Conservation (phyloP, 2,888 invertebrate species). For the Glomeris marginata region DNA sequence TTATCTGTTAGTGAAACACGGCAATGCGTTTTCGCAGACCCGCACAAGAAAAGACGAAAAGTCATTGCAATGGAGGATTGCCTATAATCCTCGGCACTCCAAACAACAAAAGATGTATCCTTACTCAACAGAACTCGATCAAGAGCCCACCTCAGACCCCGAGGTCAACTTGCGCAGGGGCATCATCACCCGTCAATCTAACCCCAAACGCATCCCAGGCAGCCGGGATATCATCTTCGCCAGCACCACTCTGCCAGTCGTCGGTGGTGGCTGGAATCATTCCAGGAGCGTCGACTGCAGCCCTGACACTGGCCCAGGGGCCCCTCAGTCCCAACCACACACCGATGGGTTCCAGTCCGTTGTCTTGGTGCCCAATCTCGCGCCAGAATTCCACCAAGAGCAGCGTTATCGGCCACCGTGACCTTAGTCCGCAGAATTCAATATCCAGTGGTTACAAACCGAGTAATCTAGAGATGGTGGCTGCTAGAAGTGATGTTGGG, state of each 20-base stretch:
- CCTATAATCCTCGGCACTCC: slow-evolving; percentile 22
- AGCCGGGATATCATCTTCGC: slow-evolving; percentile 14
- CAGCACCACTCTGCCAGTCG: slow-evolving; percentile 13
- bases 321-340: slow-evolving; percentile 3
- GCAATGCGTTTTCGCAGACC: too few species aligned
- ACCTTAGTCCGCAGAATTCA: slow-evolving; percentile 13
- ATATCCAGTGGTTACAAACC: slow-evolving; percentile 19
- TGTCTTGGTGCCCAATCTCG: slow-evolving; percentile 20
- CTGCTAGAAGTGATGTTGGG: not conserved
- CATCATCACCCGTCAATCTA: slow-evolving; percentile 25
- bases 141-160: slow-evolving; percentile 19
- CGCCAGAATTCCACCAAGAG: slow-evolving; percentile 28
- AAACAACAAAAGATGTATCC: slow-evolving; percentile 26
- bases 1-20: too few species aligned
- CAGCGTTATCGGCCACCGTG: slow-evolving; percentile 19
- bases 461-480: slow-evolving; percentile 22
- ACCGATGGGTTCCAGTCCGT: slow-evolving; percentile 6
- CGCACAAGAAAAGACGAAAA: slow-evolving; percentile 26
- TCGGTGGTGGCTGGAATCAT: slow-evolving; percentile 8
- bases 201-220: slow-evolving; percentile 42
- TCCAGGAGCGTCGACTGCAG: slow-evolving; percentile 1
- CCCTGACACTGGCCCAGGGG: slow-evolving; percentile 2
- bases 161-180: too few species aligned
- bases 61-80: slow-evolving; percentile 45
- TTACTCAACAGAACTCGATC: slow-evolving; percentile 22